These are phyloP conservation scores for Alloscopus bannaensis DNA, from an alignment of 2,888 invertebrate species.

Conservation along the genomic window DNA sequence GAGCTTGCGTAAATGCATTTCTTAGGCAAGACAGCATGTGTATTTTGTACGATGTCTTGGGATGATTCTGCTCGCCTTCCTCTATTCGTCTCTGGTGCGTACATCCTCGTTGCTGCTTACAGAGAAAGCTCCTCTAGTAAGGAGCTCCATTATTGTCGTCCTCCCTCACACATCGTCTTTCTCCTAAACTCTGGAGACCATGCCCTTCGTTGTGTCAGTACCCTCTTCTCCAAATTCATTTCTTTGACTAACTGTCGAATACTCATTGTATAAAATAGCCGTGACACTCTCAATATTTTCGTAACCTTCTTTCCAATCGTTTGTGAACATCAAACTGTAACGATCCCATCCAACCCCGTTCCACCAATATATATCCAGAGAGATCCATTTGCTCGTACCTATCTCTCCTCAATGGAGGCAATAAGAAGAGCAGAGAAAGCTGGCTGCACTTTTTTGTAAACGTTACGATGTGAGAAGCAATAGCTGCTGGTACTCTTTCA, in stretches of 20 bases:
- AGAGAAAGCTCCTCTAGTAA: constrained; percentile 68
- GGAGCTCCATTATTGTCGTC: constrained; percentile 53
- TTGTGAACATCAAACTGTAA: neutral
- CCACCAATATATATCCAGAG: constrained; percentile 10
- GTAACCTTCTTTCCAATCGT: neutral
- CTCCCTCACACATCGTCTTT: constrained; percentile 46
- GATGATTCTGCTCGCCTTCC: constrained; percentile 38
- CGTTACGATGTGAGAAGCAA: neutral
- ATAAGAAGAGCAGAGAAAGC: no score
- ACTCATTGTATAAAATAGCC: constrained; percentile 21
- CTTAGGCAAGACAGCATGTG: constrained; percentile 39
- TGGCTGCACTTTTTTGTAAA: constrained; percentile 21
- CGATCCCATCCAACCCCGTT: neutral
- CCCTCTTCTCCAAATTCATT: constrained; percentile 25
- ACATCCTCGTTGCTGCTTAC: constrained; percentile 62
- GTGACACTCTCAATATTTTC: constrained; percentile 14
- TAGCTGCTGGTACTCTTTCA: no score
- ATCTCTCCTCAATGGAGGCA: neutral
- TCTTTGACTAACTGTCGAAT: constrained; percentile 31
- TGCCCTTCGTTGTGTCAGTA: constrained; percentile 51
- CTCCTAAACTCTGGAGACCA: constrained; percentile 15
- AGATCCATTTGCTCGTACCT: constrained; percentile 6
- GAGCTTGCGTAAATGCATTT: constrained; percentile 57
- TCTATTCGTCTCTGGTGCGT: constrained; percentile 34
- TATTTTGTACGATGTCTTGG: constrained; percentile 46